phyloP scores from a whole-genome alignment of 2,888 invertebrate species.

The Tubulanus polymorphus region DNA sequence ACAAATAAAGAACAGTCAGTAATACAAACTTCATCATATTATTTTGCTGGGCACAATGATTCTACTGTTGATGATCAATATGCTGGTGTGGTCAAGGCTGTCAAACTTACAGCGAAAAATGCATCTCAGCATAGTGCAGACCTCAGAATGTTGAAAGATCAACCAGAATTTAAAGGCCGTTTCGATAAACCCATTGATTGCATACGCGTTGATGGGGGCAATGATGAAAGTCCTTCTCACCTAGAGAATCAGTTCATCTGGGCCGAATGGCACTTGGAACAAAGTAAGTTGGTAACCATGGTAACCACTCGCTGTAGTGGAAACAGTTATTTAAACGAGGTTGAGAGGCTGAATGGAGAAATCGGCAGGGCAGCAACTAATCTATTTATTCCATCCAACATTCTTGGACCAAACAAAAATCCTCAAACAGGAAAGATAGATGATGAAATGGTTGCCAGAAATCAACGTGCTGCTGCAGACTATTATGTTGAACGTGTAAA shows the following conservation, averaged over 20 bases:
- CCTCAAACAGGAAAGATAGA: background rate
- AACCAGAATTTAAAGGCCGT: background rate
- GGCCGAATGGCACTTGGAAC: background rate
- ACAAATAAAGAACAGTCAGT: background rate
- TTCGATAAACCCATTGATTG: background rate
- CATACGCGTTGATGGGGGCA: background rate
- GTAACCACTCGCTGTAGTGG: background rate
- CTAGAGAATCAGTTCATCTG: background rate
- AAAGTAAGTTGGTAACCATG: background rate
- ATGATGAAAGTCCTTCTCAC: background rate
- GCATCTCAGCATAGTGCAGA: background rate
- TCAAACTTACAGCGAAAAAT: background rate
- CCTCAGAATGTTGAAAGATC: background rate
- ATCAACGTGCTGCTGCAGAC: background rate
- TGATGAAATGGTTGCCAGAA: background rate
- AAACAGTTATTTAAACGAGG: background rate
- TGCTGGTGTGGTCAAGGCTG: background rate
- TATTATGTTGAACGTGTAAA: background rate
- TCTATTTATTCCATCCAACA: background rate
- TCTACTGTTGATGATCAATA: background rate
- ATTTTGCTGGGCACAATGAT: background rate
- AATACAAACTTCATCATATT: background rate
- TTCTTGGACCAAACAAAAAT: background rate
- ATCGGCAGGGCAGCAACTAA: background rate
- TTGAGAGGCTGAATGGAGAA: background rate